These are phyloP conservation scores for Apodemia hepburni DNA, from an alignment of 2,888 invertebrate genomes.

Conservation along the genomic window DNA sequence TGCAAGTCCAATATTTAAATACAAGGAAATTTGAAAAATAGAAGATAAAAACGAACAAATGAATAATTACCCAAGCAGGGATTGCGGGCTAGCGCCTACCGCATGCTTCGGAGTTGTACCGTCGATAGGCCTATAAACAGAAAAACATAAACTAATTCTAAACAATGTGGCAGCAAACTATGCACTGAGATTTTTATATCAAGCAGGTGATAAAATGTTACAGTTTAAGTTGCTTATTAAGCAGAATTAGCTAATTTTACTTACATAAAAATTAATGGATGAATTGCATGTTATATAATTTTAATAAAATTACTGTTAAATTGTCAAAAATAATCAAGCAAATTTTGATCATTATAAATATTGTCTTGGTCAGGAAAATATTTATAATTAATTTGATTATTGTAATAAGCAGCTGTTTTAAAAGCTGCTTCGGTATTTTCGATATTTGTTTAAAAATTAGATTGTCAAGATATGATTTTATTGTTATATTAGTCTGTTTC, in stretches of 20 bases:
- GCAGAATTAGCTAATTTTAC: neutral
- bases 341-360: neutral
- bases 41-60: conserved; percentile 32
- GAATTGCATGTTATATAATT: neutral
- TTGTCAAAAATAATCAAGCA: neutral
- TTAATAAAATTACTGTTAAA: neutral
- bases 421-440: too few species aligned
- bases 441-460: too few species aligned
- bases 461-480: too few species aligned
- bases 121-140: conserved; percentile 84
- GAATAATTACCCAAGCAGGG: conserved; percentile 83
- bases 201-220: conserved; percentile 22
- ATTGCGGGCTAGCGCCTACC: conserved; percentile 79
- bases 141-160: conserved; percentile 73
- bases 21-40: neutral
- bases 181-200: conserved; percentile 33
- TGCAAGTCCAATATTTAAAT: neutral
- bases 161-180: conserved; percentile 47
- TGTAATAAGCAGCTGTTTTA: too few species aligned
- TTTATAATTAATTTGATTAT: neutral
- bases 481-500: too few species aligned
- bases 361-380: neutral
- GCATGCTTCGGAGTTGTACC: conserved; percentile 79
- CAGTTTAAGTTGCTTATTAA: neutral
- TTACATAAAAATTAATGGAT: neutral